Base-by-base conservation (phyloP, 1,140 invertebrate genomes). In the Orius insidiosus region DNA sequence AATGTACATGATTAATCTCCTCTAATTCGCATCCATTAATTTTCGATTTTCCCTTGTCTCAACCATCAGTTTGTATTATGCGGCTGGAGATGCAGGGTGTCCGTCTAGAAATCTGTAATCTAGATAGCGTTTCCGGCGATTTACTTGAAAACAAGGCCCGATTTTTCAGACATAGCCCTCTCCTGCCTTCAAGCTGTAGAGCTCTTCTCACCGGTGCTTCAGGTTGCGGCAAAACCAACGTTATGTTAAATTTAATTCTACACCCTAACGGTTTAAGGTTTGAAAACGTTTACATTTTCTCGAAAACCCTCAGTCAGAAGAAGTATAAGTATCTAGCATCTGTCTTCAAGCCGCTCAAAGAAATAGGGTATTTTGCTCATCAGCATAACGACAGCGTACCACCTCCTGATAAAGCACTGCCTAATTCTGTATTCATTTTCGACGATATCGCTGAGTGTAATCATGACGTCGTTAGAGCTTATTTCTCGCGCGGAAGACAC, bases 401-500 rank as follows among this genome's bases (percentile, higher is more conserved):
- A 49, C 60, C 10, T 8, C 35, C 10, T 55, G 56, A 1, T 15
- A 52, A 3, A 43, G 60, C 16, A 54, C 56, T 6, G 41, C 40
- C 47, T 18, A 45, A 10, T 60, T 62, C 53, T 56, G 55, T 8
- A 31, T 56, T 62, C 44, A 61, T 62, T 34, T 64, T 66, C 39
- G 63, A 66, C 49, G 58, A 66, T 50, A 51, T 63, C 1, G 50
- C 55, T 5, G 60, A 56, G 51, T 58, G 63, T 32, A 59, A 58
- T 13, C 60, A 65, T 51, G 46, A 58, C 42, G 53, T 54, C 33
- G 56, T 63, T 11, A 47, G 51, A 47, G 54, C 56, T 32, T 60
- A 60, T 53, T 63, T 62, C 54, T 53, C 53, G 48, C 63, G 61
- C 56, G 58, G 58, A 2, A 39, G 59, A 42, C 60, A 64, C 56